Percentiles rank a stretch among this genome's conserved stretches.
These are phyloP conservation scores for Chitala chitala DNA, from an alignment of 2,113 vertebrate species.

Conservation along the genomic window DNA sequence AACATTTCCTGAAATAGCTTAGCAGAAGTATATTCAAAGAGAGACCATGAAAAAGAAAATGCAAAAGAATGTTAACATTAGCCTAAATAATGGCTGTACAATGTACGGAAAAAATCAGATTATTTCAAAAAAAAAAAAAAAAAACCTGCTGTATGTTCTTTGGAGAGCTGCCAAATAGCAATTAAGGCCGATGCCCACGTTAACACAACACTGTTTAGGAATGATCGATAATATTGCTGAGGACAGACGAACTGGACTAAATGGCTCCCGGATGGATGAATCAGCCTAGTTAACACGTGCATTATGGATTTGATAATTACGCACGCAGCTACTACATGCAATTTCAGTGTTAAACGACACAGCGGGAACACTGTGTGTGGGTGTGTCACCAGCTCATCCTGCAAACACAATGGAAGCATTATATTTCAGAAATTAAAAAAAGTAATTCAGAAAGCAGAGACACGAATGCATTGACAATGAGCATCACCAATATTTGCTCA, in stretches of 20 bases:
- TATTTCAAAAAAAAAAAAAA: conserved; percentile 29
- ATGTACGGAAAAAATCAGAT: no score
- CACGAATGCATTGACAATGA: no score
- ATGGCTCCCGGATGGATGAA: background rate
- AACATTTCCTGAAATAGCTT: no score
- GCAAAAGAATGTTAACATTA: no score
- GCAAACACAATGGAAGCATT: no score
- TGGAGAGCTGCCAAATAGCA: background rate
- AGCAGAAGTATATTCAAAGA: no score
- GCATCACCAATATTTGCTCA: no score
- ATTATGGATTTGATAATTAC: background rate
- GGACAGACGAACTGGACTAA: background rate
- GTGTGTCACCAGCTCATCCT: background rate
- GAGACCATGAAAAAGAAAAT: no score
- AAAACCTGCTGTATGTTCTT: background rate
- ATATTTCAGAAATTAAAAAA: no score
- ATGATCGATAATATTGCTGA: background rate
- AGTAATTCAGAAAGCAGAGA: no score
- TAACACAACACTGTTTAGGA: background rate
- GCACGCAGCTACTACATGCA: background rate
- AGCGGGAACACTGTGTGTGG: background rate
- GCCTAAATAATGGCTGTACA: no score
- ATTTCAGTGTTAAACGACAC: background rate
- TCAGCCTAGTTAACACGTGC: background rate
- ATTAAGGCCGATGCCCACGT: background rate